Conservation (phyloP, 2,797 vertebrate species). For the Alauda arvensis region DNA sequence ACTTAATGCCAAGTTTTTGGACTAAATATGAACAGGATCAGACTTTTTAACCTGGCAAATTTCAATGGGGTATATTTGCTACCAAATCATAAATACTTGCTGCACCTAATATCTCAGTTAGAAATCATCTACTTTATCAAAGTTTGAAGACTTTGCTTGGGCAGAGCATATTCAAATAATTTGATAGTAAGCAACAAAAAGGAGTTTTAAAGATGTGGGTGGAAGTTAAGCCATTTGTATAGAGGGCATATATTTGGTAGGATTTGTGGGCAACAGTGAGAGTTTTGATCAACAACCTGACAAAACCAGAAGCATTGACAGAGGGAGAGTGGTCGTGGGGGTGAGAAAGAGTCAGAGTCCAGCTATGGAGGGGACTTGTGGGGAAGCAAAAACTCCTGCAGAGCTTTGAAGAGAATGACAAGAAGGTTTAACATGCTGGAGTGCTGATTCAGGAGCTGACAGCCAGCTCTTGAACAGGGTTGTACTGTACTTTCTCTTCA, state of each 20-base stretch:
- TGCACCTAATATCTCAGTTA: background rate
- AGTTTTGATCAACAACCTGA: background rate
- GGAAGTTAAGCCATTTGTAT: background rate
- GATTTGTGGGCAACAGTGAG: background rate
- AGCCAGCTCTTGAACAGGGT: background rate
- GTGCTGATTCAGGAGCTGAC: background rate
- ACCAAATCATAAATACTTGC: background rate
- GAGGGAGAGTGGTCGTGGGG: background rate
- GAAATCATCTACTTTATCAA: background rate
- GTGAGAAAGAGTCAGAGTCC: background rate
- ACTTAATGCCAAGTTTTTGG: background rate
- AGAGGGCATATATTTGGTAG: background rate
- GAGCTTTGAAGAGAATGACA: background rate
- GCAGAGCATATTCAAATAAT: background rate
- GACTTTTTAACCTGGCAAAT: background rate
- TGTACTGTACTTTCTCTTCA: background rate
- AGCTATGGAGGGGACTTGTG: background rate
- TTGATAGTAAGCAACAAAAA: background rate
- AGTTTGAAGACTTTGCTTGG: background rate
- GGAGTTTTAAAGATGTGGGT: background rate
- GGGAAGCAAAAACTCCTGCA: background rate
- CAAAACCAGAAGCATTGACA: background rate
- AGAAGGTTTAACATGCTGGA: background rate
- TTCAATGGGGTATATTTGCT: background rate
- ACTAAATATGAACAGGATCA: conserved; percentile 1